Conservation (phyloP, 1,140 invertebrate genomes). For the Eupristina koningsbergeri region DNA sequence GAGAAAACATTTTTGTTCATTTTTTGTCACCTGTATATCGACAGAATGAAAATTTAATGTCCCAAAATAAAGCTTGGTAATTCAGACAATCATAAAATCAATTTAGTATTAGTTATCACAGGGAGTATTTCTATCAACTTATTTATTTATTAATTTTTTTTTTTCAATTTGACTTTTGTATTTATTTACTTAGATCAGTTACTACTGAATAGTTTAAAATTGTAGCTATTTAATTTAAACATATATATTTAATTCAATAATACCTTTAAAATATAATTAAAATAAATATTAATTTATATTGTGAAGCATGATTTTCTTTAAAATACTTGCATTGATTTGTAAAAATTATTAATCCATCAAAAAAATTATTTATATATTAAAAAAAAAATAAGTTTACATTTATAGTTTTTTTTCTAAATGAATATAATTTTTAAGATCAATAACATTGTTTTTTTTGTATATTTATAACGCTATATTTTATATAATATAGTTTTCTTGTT, state of each 20-base stretch:
- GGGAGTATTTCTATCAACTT: neutral
- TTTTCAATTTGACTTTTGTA: neutral
- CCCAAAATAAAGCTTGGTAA: neutral
- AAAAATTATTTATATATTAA: too few species aligned
- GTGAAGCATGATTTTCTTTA: too few species aligned
- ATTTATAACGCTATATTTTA: neutral
- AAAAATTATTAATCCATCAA: too few species aligned
- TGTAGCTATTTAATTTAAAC: too few species aligned
- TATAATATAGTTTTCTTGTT: neutral
- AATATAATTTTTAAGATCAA: slow-evolving; percentile 2
- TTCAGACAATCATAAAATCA: neutral
- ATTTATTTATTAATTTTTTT: slow-evolving; percentile 6
- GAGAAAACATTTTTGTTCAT: slow-evolving; percentile 23
- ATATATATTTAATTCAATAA: too few species aligned
- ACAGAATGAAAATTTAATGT: slow-evolving; percentile 33
- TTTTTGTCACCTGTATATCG: neutral
- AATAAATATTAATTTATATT: too few species aligned
- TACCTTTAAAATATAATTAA: too few species aligned
- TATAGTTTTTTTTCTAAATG: neutral
- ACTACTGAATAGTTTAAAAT: too few species aligned
- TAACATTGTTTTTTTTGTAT: neutral
- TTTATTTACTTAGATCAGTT: slow-evolving; percentile 21
- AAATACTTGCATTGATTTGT: too few species aligned
- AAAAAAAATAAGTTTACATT: too few species aligned
- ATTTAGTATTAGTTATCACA: slow-evolving; percentile 42